Evolutionary conservation across 2,888 invertebrate species (phyloP).

Genomic region (Osedax frankpressi): DNA sequence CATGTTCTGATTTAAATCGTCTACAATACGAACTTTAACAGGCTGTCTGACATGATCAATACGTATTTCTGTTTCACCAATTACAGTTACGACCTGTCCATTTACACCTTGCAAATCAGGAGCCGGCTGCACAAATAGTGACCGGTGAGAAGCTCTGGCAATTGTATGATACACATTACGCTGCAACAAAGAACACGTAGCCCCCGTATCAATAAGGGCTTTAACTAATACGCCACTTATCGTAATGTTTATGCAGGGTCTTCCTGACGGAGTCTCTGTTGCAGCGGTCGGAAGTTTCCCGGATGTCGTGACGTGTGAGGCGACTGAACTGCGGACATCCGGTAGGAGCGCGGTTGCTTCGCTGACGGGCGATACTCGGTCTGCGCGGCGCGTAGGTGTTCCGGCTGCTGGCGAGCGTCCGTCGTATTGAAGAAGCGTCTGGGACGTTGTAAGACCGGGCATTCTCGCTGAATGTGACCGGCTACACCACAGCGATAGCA

Average conservation of each 20-base stretch:
- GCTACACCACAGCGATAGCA: background rate
- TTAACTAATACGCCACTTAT: background rate
- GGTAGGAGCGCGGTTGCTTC: too few relatives aligned
- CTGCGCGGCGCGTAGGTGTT: too few relatives aligned
- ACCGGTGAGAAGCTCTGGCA: background rate
- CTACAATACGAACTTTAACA: background rate
- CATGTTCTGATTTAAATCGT: background rate
- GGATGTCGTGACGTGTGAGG: too few relatives aligned
- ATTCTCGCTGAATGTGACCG: background rate
- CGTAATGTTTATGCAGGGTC: background rate
- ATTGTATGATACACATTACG: background rate
- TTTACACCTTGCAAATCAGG: background rate
- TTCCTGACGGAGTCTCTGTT: background rate
- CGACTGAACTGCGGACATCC: too few relatives aligned
- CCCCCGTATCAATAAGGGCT: background rate
- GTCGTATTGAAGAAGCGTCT: too few relatives aligned
- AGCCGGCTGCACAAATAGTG: background rate
- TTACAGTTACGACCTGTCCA: background rate
- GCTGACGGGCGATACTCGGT: too few relatives aligned
- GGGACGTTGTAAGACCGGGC: background rate
- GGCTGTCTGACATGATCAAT: background rate
- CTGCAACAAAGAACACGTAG: background rate
- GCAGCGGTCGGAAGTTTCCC: background rate
- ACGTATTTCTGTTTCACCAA: background rate
- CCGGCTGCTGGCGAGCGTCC: too few relatives aligned